Evolutionary conservation across 2,888 invertebrate species (phyloP), one percentile per base, ranked within the genome.

Genomic region (Agrotis clavis): DNA sequence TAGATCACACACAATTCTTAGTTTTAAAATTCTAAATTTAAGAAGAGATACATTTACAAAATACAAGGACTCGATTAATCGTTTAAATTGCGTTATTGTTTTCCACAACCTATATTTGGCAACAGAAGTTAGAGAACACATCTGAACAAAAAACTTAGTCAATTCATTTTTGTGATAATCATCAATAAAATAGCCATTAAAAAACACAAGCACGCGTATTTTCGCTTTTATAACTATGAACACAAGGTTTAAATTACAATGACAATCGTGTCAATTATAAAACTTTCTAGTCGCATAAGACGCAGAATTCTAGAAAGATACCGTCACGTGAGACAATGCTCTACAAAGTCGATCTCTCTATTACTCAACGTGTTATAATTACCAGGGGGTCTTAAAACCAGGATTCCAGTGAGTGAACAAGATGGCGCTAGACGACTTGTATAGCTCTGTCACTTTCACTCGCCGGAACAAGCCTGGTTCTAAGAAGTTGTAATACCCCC

Each of bases 241-340:
- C 13, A 30, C 35, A 68, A 69, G 13, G 69, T 48, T 68, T 6
- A 21, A 69, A 56, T 56, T 69, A 54, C 18, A 45, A 18, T 67
- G 45, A 19, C 16, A 50, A 25, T 16, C 18, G 19, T 45, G 19
- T 45, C 60, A 2, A 30, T 30, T 7, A 4, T 16, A 48, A 18
- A 45, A 57, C 21, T 25, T 47, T 45, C 21, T 9, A 13, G 11
- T 19, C 2, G 11, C 47, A 14, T 51, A 45, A 13, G 3, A 21
- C 35, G 54, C 21, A n/a, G 21, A 48, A 21, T 57, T 69, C 21
- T 41, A 19, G 16, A 41, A 70, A 57, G 56, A 57, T 35, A 25
- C 16, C 47, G 47, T 30, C 47, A 62, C 16, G 18, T 14, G 53
- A 67, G 53, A 21, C 45, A 19, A 19, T 1, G 45, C 66, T 68